These are phyloP conservation scores for Natrix natrix DNA, from an alignment of 2,797 vertebrate genomes.

Conservation along the genomic window DNA sequence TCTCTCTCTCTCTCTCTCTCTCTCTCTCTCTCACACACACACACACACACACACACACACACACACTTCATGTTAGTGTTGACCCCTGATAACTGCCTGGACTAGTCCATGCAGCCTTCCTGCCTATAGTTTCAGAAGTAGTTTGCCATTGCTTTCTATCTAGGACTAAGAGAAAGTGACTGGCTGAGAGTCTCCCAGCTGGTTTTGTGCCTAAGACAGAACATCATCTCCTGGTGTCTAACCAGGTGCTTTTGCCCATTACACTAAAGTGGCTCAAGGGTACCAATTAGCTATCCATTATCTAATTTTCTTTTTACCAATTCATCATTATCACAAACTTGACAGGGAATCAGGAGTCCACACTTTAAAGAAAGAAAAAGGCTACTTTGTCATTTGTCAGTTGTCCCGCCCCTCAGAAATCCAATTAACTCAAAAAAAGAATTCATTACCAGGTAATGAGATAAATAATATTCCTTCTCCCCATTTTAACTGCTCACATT, in stretches of 20 bases:
- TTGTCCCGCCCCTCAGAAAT: neutral
- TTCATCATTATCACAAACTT: neutral
- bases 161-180: neutral
- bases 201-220: neutral
- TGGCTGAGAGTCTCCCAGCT: neutral
- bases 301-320: neutral
- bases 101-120: neutral
- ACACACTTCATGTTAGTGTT: neutral
- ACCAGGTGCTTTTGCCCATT: neutral
- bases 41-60: no score
- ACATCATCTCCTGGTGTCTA: neutral
- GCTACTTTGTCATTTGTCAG: neutral
- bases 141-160: neutral
- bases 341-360: neutral
- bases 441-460: neutral
- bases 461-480: neutral
- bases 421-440: neutral
- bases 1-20: no score
- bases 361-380: neutral
- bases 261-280: neutral
- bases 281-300: neutral
- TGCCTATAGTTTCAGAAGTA: neutral
- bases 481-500: conserved; percentile 1
- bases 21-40: no score
- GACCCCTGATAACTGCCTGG: neutral